Evolutionary conservation across 2,113 vertebrate species (phyloP).

Genomic region (Zootoca vivipara): DNA sequence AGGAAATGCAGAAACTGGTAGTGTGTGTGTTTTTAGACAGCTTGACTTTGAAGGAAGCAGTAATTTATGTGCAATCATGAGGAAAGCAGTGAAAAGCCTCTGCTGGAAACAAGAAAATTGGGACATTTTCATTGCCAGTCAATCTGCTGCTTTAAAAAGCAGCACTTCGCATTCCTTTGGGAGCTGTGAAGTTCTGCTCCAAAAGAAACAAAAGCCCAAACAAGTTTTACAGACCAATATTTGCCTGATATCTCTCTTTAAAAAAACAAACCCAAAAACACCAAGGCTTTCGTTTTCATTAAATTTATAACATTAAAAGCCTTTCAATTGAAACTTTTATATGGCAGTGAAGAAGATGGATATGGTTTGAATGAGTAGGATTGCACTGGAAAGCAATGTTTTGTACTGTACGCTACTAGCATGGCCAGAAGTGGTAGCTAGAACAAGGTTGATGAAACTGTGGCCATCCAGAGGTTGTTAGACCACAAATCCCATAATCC

Average conservation of each 20-base stretch:
- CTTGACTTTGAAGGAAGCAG: constrained; percentile 56
- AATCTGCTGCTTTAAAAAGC: constrained; percentile 51
- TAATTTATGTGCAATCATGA: constrained; percentile 67
- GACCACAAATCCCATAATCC: not conserved
- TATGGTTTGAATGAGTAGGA: constrained; percentile 26
- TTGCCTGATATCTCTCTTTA: constrained; percentile 38
- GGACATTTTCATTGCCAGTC: constrained; percentile 47
- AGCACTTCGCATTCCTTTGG: constrained; percentile 39
- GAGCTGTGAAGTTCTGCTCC: constrained; percentile 40
- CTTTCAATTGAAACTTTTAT: constrained; percentile 30
- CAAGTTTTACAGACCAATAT: constrained; percentile 44
- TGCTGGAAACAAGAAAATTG: constrained; percentile 54
- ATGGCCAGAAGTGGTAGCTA: not conserved
- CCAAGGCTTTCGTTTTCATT: constrained; percentile 31
- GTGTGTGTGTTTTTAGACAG: constrained; percentile 59
- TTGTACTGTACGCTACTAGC: constrained; percentile 18
- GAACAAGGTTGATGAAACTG: not conserved
- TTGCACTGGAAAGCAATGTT: constrained; percentile 1
- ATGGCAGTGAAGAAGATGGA: not conserved
- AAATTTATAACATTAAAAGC: constrained; percentile 40
- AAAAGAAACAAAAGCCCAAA: constrained; percentile 37
- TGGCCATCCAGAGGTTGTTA: not conserved
- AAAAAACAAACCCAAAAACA: not conserved
- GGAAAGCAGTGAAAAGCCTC: constrained; percentile 57
- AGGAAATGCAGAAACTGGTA: constrained; percentile 55